Evolutionary conservation across 2,888 invertebrate species (phyloP).

Genomic region (Lycia hirtaria): DNA sequence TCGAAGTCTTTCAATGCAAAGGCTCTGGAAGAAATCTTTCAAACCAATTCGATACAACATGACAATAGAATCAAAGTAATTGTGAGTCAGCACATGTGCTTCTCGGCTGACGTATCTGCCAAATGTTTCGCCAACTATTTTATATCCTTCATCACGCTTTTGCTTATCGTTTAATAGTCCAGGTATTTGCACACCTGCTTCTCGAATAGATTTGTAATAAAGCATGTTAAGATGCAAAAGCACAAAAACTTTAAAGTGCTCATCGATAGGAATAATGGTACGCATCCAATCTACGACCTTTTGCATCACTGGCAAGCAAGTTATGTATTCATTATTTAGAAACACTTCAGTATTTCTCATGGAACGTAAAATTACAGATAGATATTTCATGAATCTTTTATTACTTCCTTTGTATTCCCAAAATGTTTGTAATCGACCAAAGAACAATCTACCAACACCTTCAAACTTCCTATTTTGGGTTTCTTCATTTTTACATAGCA

Average conservation of each 20-base stretch:
- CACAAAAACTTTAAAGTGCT: constrained; percentile 52
- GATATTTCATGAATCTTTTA: neutral
- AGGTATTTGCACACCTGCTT: constrained; percentile 29
- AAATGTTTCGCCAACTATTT: constrained; percentile 3
- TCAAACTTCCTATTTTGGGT: neutral
- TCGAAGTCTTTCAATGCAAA: neutral
- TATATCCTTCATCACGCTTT: neutral
- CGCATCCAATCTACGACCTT: constrained; percentile 50
- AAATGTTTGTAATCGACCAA: neutral
- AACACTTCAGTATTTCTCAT: constrained; percentile 47
- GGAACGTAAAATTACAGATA: neutral
- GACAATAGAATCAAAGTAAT: constrained; percentile 2
- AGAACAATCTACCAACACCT: neutral
- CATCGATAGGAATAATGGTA: constrained; percentile 53
- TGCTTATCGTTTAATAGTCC: neutral
- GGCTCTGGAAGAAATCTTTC: neutral
- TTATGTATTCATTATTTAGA: constrained; percentile 50
- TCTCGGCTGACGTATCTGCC: neutral
- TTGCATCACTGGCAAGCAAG: constrained; percentile 56
- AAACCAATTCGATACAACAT: neutral
- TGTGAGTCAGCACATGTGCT: neutral
- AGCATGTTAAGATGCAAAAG: constrained; percentile 60
- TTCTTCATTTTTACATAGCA: constrained; percentile 4
- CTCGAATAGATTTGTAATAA: constrained; percentile 59
- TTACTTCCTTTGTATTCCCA: neutral